Evolutionary conservation across 1,140 invertebrate genomes (phyloP), one percentile per base, ranked within the genome.

Genomic region (Hyles euphorbiae): DNA sequence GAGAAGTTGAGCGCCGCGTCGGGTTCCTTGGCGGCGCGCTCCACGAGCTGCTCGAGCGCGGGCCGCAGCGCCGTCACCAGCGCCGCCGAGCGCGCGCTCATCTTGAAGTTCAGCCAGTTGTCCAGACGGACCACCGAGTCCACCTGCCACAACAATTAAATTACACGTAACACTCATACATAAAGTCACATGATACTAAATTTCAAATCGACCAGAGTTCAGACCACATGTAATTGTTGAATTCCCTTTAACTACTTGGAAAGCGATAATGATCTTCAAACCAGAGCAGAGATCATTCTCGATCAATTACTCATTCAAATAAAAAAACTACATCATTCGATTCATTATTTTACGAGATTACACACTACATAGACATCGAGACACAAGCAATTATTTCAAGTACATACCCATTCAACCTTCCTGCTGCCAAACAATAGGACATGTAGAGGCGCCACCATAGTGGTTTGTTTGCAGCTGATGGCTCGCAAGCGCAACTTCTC

Each of bases 401-500:
- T 33, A 70, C 85, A 78, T 34, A 92, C 88, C 86, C 90, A 89
- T 76, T 97, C 96, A 2, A 98, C 94, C 90, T 96, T 97, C 11
- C 95, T 91, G 36, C 93, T 94, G 3, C 95, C 98, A 89, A 99
- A 99, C 5, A 99, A 82, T 62, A 99, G 81, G 3, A 99, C 88
- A 88, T 99, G 98, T 60, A 99, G 84, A 0, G 98, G 97, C 2
- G 97, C 94, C 2, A 99, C 94, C 97, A 99, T 99, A 0, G 97
- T 97, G 91, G 98, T 95, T 89, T 98, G 97, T 81, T 99, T 99
- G 83, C 97, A 99, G n/a, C 96, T 96, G n/a, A 99, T 97, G 5
- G 98, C 97, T 67, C 96, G 91, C 0, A 98, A 99, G 55, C 98
- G 93, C 50, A 99, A 97, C 92, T 99, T 99, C 90, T 99, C 98